These are phyloP conservation scores for Onychomys arenicola DNA, from an alignment of 2,797 vertebrate species.

Conservation along the genomic window DNA sequence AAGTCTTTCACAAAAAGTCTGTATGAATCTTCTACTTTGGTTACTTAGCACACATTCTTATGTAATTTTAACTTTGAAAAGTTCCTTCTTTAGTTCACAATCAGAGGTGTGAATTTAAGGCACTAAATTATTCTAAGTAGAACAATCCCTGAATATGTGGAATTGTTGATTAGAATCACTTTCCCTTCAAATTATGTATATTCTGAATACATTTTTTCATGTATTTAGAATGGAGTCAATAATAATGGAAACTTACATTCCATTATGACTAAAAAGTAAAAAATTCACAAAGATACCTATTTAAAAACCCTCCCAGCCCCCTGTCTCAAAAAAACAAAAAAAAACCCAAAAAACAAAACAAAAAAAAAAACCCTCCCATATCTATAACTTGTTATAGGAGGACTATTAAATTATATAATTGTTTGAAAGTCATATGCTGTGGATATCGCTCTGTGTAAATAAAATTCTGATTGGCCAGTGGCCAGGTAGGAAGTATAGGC, in stretches of 20 bases:
- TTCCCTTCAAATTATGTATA: not conserved
- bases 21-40: not conserved
- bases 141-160: not conserved
- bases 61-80: slow-evolving; percentile 12
- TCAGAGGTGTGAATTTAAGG: not conserved
- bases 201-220: slow-evolving; percentile 51
- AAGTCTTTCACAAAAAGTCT: not conserved
- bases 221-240: slow-evolving; percentile 5
- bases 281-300: not conserved
- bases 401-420: not conserved
- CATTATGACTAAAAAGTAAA: not conserved
- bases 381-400: not conserved
- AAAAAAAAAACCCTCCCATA: too few relatives aligned
- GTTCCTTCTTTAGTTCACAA: not conserved
- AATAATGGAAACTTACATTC: not conserved
- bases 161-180: slow-evolving; percentile 4
- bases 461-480: too few relatives aligned
- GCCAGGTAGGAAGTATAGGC: too few relatives aligned
- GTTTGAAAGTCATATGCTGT: slow-evolving; percentile 1
- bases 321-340: too few relatives aligned
- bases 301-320: too few relatives aligned
- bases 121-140: not conserved
- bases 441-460: too few relatives aligned
- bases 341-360: too few relatives aligned
- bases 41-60: not conserved